Evolutionary conservation across 1,140 invertebrate species (phyloP), one percentile per base, ranked within the genome.

Genomic region (Gerris buenoi): DNA sequence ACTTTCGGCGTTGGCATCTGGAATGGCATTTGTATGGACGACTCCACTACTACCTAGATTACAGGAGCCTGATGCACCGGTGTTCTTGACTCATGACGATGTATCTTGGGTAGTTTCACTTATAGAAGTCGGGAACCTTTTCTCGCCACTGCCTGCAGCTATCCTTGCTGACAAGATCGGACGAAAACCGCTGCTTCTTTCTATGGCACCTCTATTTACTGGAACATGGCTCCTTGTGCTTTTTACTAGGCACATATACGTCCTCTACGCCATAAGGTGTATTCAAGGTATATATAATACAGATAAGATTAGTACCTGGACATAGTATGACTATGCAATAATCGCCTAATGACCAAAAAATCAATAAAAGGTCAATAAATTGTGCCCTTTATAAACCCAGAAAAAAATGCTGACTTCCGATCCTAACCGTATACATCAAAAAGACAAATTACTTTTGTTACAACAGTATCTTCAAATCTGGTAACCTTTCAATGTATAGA

Each of bases 141-240:
- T 66, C n/a, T 60, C 56, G 2, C 65, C 67, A 2, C 59, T 67
- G 1, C 64, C 64, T 14, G 68, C 62, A 18, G 69, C 82, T 25
- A 80, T 80, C 57, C 73, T 87, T 2, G 85, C 90, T 0, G 87
- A 94, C 73, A 83, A 81, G 69, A 75, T 88, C 28, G 93, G 93
- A 1, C 78, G 92, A 15, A 70, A 88, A 70, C 80, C 81, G 23
- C 83, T 86, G 0, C 84, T 93, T 18, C 75, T 91, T 14, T 68
- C 83, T 0, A 80, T 89, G 26, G 79, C 85, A 0, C 65, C 86
- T 2, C 86, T 89, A 0, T 93, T 89, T 72, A 73, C 89, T 2
- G 28, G 87, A 10, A 89, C 88, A 68, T 94, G 89, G 88, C 25
- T 84, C 2, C 72, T 87, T 0, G 88, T 91, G 14, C 80, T 86